A percentile compares a stretch with the other conserved stretches of the same genome.
phyloP scores from a whole-genome alignment of 2,797 vertebrate genomes.

The Xyrichtys novacula region DNA sequence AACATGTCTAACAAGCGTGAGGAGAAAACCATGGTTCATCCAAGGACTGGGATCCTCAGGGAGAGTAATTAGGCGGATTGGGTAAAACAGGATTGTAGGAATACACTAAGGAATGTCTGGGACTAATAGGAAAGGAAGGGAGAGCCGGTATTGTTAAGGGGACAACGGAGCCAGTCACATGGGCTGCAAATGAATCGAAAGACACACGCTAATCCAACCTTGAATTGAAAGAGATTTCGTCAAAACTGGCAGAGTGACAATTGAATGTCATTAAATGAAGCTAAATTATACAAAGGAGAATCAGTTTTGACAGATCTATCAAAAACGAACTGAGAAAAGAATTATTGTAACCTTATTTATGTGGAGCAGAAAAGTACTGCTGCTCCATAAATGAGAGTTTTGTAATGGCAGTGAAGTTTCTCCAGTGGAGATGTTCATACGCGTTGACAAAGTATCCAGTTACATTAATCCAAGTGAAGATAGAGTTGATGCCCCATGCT shows the following conservation, averaged over 20 bases:
- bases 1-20: constrained; percentile 31
- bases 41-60: constrained; percentile 46
- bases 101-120: constrained; percentile 46
- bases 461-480: constrained; percentile 73
- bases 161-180: constrained; percentile 30
- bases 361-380: constrained; percentile 26
- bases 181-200: constrained; percentile 38
- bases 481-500: constrained; percentile 57
- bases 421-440: constrained; percentile 75
- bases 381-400: constrained; percentile 63
- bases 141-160: constrained; percentile 5
- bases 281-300: constrained; percentile 37
- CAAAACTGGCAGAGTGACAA: constrained; percentile 36
- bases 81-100: constrained; percentile 49
- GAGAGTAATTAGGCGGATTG: constrained; percentile 57
- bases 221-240: constrained; percentile 40
- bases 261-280: constrained; percentile 37
- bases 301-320: constrained; percentile 41
- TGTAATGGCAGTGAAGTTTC: constrained; percentile 59
- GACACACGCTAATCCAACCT: constrained; percentile 11
- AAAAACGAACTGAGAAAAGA: constrained; percentile 26
- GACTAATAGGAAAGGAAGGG: constrained; percentile 25
- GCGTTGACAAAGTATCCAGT: constrained; percentile 81
- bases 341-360: constrained; percentile 38
- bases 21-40: constrained; percentile 49